phyloP scores from a whole-genome alignment of 1,140 invertebrate species.

The Lepidotrigona ventralis region DNA sequence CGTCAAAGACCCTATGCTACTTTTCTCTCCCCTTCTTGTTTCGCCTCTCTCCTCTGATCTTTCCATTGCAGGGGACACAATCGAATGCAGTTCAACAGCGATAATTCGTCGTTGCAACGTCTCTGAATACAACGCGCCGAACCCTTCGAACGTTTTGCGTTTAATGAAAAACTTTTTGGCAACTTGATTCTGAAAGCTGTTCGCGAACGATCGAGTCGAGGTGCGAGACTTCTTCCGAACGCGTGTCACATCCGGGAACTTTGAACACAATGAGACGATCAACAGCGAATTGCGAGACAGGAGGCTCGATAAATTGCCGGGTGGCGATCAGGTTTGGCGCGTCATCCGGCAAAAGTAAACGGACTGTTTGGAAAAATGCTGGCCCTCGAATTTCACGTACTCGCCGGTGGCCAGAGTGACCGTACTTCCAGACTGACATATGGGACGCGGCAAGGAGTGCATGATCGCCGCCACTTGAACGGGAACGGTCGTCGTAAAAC shows the following conservation, averaged over 20 bases:
- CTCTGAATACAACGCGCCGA: slow-evolving; percentile 17
- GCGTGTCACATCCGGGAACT: too few relatives aligned
- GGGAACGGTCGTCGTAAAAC: neutral
- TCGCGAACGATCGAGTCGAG: too few relatives aligned
- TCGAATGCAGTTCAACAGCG: slow-evolving; percentile 46
- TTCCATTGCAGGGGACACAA: slow-evolving; percentile 33
- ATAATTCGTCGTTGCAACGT: slow-evolving; percentile 45
- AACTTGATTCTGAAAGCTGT: neutral
- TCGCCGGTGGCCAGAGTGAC: neutral
- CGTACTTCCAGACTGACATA: slow-evolving; percentile 45
- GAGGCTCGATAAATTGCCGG: slow-evolving; percentile 36
- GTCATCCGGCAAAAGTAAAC: slow-evolving; percentile 28
- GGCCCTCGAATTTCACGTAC: slow-evolving; percentile 23
- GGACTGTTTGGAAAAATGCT: slow-evolving; percentile 10
- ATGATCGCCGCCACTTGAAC: neutral
- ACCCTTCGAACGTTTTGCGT: neutral
- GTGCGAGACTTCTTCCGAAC: too few relatives aligned
- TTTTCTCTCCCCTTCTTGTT: slow-evolving; percentile 20
- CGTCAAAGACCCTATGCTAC: slow-evolving; percentile 50
- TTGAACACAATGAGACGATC: too few relatives aligned
- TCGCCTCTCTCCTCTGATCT: neutral
- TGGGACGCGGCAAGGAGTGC: slow-evolving; percentile 48
- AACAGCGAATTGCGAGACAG: too few relatives aligned
- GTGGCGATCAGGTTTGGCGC: neutral
- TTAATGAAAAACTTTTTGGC: slow-evolving; percentile 24